Conservation (phyloP, 1,140 invertebrate species). For the Steinernema khuongi region DNA sequence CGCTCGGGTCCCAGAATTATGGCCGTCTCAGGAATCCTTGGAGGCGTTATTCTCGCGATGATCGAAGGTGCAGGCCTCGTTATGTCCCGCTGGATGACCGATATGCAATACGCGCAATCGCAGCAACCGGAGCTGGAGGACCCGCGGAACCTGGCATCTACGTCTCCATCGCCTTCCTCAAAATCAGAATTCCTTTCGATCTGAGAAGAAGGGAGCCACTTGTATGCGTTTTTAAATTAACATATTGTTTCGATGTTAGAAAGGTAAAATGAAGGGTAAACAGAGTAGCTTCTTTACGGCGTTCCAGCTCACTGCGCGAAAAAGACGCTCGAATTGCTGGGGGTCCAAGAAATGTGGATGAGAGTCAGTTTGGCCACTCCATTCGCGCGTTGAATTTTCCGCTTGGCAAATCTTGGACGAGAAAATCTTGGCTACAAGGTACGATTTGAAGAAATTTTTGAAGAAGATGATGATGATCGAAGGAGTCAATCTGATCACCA, state of each 20-base stretch:
- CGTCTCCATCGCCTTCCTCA: neutral
- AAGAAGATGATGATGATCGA: neutral
- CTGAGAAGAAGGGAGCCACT: neutral
- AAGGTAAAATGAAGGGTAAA: too few species aligned
- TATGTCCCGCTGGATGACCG: conserved; percentile 69
- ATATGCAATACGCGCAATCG: conserved; percentile 39
- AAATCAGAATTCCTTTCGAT: neutral
- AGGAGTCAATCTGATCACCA: neutral
- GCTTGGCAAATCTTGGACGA: too few species aligned
- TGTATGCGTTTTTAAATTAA: too few species aligned
- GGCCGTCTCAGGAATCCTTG: conserved; percentile 87
- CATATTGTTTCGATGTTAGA: too few species aligned
- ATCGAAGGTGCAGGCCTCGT: conserved; percentile 94
- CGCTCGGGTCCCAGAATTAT: conserved; percentile 84
- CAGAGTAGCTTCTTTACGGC: too few species aligned
- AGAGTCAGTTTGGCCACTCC: too few species aligned
- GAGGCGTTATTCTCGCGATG: conserved; percentile 82
- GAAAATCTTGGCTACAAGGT: too few species aligned
- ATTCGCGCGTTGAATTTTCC: too few species aligned
- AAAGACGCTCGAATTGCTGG: too few species aligned
- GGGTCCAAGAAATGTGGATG: too few species aligned
- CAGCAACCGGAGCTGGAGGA: conserved; percentile 22
- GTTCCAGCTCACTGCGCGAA: too few species aligned
- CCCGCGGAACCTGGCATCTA: neutral
- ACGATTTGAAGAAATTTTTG: too few species aligned